phyloP scores from a whole-genome alignment of 2,797 vertebrate species.

The Crax fasciolata region DNA sequence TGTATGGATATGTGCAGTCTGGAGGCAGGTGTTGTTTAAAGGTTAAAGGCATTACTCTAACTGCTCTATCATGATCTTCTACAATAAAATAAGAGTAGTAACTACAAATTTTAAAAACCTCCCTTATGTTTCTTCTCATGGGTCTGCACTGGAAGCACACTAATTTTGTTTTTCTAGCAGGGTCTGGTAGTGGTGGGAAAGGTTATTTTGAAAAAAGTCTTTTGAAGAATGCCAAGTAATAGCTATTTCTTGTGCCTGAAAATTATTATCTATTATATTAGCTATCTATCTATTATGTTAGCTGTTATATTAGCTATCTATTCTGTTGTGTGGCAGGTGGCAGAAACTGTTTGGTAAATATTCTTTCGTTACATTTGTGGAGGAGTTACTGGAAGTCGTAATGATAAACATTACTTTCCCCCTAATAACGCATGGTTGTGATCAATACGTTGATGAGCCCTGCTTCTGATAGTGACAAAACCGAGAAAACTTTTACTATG shows the following conservation, averaged over 20 bases:
- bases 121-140: neutral
- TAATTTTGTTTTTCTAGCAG: neutral
- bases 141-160: neutral
- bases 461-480: neutral
- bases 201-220: neutral
- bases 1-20: neutral
- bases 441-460: neutral
- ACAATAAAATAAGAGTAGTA: neutral
- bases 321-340: neutral
- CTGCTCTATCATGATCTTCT: neutral
- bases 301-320: neutral
- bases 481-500: neutral
- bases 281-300: too few species aligned
- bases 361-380: neutral
- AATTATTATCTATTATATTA: too few species aligned
- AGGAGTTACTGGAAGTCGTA: neutral
- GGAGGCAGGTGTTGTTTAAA: neutral
- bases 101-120: neutral
- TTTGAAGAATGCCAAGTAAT: neutral
- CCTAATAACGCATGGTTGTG: neutral
- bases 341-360: neutral
- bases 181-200: neutral
- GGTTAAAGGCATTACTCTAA: neutral
- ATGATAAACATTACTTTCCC: neutral
- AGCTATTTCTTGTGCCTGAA: neutral